Percentiles rank a stretch among this genome's conserved stretches.
Conservation (phyloP, 1,140 invertebrate species). For the Trypoxylus dichotomus region DNA sequence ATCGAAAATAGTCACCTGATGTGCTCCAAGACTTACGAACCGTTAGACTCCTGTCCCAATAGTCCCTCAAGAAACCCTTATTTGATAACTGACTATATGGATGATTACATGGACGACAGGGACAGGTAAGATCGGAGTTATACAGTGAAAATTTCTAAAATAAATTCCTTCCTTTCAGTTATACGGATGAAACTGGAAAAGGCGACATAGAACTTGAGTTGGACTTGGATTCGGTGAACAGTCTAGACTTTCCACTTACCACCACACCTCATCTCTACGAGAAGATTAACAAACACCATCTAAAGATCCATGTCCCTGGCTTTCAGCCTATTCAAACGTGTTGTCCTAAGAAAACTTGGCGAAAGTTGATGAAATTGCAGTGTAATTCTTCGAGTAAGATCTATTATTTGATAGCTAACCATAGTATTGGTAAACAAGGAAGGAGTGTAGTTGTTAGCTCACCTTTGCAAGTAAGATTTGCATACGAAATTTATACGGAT, state of each 20-base stretch:
- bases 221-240: constrained; percentile 47
- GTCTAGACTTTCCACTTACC: constrained; percentile 56
- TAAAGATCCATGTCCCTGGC: constrained; percentile 64
- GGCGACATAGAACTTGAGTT: constrained; percentile 42
- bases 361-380: constrained; percentile 69
- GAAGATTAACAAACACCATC: constrained; percentile 61
- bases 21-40: constrained; percentile 58
- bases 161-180: constrained; percentile 13
- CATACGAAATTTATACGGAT: no score
- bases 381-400: constrained; percentile 52
- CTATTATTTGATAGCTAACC: constrained; percentile 47
- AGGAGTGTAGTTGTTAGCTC: constrained; percentile 61
- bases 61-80: constrained; percentile 57
- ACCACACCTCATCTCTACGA: constrained; percentile 61
- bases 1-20: constrained; percentile 58
- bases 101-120: constrained; percentile 53
- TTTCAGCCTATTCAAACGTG: constrained; percentile 71
- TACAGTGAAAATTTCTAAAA: not conserved
- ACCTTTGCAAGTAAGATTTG: constrained; percentile 68
- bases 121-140: constrained; percentile 52
- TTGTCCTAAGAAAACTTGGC: constrained; percentile 70
- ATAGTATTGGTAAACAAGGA: constrained; percentile 46
- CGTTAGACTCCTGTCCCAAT: constrained; percentile 62
- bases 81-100: constrained; percentile 38
- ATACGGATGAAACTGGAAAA: constrained; percentile 37